Conservation (phyloP, 2,113 vertebrate genomes). For the Pogona vitticeps region DNA sequence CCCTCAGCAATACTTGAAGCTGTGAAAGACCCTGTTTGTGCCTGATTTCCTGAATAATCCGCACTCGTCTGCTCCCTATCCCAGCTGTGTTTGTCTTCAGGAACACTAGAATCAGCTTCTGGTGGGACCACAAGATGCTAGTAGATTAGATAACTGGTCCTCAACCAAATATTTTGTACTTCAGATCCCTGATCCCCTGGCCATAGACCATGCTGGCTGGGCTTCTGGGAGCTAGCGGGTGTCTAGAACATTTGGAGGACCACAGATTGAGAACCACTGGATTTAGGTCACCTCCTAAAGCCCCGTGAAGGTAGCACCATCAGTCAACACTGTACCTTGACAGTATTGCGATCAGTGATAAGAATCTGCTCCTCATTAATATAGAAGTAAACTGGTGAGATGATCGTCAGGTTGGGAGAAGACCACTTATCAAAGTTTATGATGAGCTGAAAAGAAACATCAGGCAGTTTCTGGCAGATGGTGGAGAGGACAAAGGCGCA, state of each 20-base stretch:
- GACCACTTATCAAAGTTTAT: constrained; percentile 99
- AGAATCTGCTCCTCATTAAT: constrained; percentile 98
- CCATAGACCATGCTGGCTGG: too few species aligned
- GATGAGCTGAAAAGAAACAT: constrained; percentile 98
- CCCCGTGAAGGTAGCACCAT: neutral
- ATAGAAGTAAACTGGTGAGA: constrained; percentile 96
- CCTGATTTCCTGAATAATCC: neutral
- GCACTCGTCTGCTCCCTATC: neutral
- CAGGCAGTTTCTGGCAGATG: constrained; percentile 96
- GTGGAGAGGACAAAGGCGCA: constrained; percentile 97
- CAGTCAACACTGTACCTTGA: constrained; percentile 80
- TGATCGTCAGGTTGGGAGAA: constrained; percentile 93
- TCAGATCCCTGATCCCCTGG: too few species aligned
- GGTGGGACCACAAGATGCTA: neutral
- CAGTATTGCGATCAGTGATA: constrained; percentile 87
- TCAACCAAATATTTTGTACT: too few species aligned
- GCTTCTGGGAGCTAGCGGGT: too few species aligned
- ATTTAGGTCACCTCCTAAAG: neutral
- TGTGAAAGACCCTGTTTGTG: neutral
- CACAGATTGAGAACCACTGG: too few species aligned
- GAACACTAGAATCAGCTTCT: neutral
- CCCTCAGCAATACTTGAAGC: neutral
- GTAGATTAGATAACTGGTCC: neutral
- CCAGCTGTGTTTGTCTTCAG: neutral
- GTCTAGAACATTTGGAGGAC: too few species aligned